Base-by-base conservation (phyloP, 2,113 vertebrate genomes). In the Brachypodius melanocephalos region DNA sequence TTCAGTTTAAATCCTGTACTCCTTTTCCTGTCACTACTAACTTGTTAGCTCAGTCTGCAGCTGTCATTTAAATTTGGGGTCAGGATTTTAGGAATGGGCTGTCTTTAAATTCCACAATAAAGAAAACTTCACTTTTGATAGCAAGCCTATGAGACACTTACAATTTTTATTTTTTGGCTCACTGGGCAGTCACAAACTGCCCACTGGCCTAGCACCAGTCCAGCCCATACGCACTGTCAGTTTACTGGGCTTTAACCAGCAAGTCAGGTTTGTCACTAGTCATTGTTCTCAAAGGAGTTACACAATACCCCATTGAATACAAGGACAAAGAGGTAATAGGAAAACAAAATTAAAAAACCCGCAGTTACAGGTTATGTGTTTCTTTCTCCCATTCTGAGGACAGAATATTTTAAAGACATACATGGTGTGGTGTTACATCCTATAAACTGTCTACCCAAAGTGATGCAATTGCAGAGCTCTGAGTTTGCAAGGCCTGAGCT, bases 221-320 rank as follows among this genome's bases (percentile, higher is more conserved):
- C 84, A 95, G 66, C 49, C 55, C 87, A 95, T 83, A 88, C 75
- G 94, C 15, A 16, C 58, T 95, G 87, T 91, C 95, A 97, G 76
- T 94, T 96, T 91, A 76, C 76, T 73, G 69, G 62, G 92, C 42
- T 94, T 94, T 96, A 94, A 88, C 65, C 94, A 96, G 91, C 67
- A 96, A 95, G 75, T 86, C 91, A 94, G 89, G 66, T 63, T 96
- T 97, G 92, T 96, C 78, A 31, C 48, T 54, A 89, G 48, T 55
- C 79, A 88, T 80, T 88, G 43, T 32, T 85, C 92, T 93, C 88
- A 65, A 14, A 95, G 85, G 57, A 95, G 43, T 81, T 84, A 45
- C 57, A 78, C 38, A 78, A 55, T 66, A 83, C 10, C 31, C 51
- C 69, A 68, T 4, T 24, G 9, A 75, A 72, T 84, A 92, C 52